Conservation (phyloP, 2,797 vertebrate species). For the Urocyon cinereoargenteus region DNA sequence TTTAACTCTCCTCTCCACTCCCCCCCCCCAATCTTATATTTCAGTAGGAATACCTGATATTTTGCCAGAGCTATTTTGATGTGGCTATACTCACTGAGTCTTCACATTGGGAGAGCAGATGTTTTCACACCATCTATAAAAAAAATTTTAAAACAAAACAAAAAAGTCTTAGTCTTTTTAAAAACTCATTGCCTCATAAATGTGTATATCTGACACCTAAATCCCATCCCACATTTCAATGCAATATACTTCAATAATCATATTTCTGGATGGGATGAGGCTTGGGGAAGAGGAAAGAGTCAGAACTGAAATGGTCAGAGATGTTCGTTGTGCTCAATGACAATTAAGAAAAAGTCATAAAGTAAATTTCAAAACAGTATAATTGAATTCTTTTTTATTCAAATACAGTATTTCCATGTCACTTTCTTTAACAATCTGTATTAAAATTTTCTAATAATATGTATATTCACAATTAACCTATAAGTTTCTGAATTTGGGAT, state of each 20-base stretch:
- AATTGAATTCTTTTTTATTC: not conserved
- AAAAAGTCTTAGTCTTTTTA: not conserved
- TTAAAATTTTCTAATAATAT: not conserved
- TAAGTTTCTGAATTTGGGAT: not conserved
- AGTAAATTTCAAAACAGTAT: not conserved
- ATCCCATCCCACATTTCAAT: not conserved
- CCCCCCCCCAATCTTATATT: not conserved
- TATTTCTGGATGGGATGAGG: not conserved
- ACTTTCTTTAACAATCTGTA: not conserved
- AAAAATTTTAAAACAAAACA: not conserved
- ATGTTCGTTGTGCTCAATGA: not conserved
- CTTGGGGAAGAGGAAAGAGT: not conserved
- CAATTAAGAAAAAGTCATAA: not conserved
- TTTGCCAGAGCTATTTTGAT: not conserved
- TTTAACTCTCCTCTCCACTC: not conserved
- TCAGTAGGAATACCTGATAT: not conserved
- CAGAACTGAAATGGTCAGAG: not conserved
- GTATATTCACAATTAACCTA: not conserved
- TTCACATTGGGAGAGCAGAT: not conserved
- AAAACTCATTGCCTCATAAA: not conserved
- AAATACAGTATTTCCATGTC: not conserved
- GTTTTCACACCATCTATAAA: not conserved
- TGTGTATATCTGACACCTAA: not conserved
- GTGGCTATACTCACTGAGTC: not conserved
- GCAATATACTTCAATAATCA: not conserved